Percentiles rank a stretch among this genome's conserved stretches.
phyloP scores from a whole-genome alignment of 1,140 invertebrate species.

The Drosophila santomea region DNA sequence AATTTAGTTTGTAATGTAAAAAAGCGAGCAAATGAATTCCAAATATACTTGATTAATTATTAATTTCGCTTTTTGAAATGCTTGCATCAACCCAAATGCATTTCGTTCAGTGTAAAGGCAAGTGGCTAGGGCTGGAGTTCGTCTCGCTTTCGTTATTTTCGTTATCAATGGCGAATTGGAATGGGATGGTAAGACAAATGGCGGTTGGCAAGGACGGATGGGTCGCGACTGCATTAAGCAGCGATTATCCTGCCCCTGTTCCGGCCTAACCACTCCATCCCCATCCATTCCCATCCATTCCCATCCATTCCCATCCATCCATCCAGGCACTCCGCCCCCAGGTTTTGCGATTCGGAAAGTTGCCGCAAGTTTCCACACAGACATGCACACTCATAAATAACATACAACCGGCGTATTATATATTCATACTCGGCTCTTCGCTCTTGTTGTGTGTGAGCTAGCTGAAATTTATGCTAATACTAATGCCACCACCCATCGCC shows the following conservation, averaged over 20 bases:
- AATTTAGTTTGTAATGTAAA: too few relatives aligned
- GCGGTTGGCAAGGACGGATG: constrained; percentile 46
- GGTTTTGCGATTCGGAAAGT: constrained; percentile 24
- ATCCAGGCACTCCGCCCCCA: too few relatives aligned
- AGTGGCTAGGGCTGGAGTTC: neutral
- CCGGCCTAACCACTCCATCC: constrained; percentile 10
- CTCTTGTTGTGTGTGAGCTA: constrained; percentile 39
- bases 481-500: constrained; percentile 1
- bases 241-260: constrained; percentile 70
- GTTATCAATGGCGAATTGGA: constrained; percentile 52
- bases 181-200: constrained; percentile 50
- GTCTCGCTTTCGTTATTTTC: constrained; percentile 14
- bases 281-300: too few relatives aligned
- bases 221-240: constrained; percentile 76
- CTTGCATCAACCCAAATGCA: too few relatives aligned
- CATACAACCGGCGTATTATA: constrained; percentile 56
- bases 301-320: too few relatives aligned
- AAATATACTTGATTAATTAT: too few relatives aligned
- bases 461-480: constrained; percentile 75
- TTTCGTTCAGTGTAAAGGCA: neutral
- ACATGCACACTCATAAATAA: constrained; percentile 40
- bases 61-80: too few relatives aligned
- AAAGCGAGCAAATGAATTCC: too few relatives aligned
- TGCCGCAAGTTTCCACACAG: constrained; percentile 51
- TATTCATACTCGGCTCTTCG: constrained; percentile 69